A percentile compares a stretch with the other conserved stretches of the same genome.
Conservation (phyloP, 2,888 invertebrate genomes). For the Mantis religiosa region DNA sequence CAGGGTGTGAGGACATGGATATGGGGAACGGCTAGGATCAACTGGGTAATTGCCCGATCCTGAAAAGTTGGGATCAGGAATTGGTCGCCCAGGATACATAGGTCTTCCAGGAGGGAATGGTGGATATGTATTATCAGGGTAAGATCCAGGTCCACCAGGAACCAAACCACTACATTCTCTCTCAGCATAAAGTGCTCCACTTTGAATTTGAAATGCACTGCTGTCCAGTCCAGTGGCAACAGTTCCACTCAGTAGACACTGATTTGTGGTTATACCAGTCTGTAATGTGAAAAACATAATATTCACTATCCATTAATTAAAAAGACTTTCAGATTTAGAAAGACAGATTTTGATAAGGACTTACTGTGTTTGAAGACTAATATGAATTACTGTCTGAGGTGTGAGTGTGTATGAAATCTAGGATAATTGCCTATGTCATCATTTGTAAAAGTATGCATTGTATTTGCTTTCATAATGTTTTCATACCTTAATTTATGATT, state of each 20-base stretch:
- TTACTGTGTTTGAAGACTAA: too few species aligned
- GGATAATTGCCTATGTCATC: too few species aligned
- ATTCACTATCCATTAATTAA: background rate
- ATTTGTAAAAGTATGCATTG: too few species aligned
- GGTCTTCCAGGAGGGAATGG: background rate
- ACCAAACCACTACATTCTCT: conserved; percentile 35
- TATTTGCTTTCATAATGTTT: too few species aligned
- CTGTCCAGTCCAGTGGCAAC: conserved; percentile 40
- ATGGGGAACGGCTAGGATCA: conserved; percentile 27
- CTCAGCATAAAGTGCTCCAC: conserved; percentile 42
- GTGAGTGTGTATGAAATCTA: too few species aligned
- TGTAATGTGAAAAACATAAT: conserved; percentile 15
- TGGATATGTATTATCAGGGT: conserved; percentile 17
- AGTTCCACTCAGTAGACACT: conserved; percentile 43
- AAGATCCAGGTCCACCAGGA: conserved; percentile 10
- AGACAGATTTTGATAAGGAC: too few species aligned
- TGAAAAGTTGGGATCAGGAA: background rate
- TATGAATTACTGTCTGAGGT: too few species aligned
- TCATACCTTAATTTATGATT: too few species aligned
- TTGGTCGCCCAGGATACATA: background rate
- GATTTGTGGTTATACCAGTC: conserved; percentile 35
- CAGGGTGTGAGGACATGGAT: conserved; percentile 39
- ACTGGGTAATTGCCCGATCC: conserved; percentile 11
- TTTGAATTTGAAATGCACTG: conserved; percentile 39
- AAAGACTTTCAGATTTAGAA: too few species aligned